These are phyloP conservation scores for Spicauda simplicius DNA, from an alignment of 2,888 invertebrate genomes.

Conservation along the genomic window DNA sequence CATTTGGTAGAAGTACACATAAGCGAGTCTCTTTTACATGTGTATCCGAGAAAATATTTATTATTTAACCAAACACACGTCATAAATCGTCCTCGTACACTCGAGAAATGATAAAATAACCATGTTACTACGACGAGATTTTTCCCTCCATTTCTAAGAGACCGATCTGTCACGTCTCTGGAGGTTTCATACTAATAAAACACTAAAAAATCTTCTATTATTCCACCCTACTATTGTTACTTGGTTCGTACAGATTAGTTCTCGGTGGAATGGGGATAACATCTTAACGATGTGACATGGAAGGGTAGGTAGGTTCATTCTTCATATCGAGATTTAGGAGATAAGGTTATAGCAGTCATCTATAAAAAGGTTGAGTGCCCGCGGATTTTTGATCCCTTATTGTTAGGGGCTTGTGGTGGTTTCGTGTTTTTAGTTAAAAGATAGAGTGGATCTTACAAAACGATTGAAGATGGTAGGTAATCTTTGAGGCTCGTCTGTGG, in stretches of 20 bases:
- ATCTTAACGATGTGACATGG: slow-evolving; percentile 78
- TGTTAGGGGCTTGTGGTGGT: slow-evolving; percentile 38
- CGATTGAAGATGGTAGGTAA: too few relatives aligned
- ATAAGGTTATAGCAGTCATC: slow-evolving; percentile 72
- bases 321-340: slow-evolving; percentile 76
- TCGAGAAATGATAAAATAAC: slow-evolving; percentile 42
- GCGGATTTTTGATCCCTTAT: slow-evolving; percentile 40
- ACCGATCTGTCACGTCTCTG: slow-evolving; percentile 72
- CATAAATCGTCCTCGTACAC: slow-evolving; percentile 31
- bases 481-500: background rate
- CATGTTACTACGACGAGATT: slow-evolving; percentile 48
- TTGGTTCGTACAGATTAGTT: slow-evolving; percentile 71
- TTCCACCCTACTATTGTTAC: slow-evolving; percentile 74
- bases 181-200: slow-evolving; percentile 67
- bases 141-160: slow-evolving; percentile 52
- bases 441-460: background rate
- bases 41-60: slow-evolving; percentile 22
- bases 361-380: slow-evolving; percentile 61
- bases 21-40: slow-evolving; percentile 22
- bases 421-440: slow-evolving; percentile 13
- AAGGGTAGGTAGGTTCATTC: slow-evolving; percentile 66
- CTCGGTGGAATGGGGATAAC: slow-evolving; percentile 73
- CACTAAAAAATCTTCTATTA: slow-evolving; percentile 70
- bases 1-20: slow-evolving; percentile 7
- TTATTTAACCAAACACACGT: slow-evolving; percentile 24